Conservation (phyloP, 2,797 vertebrate genomes). For the Rhinophrynus dorsalis region DNA sequence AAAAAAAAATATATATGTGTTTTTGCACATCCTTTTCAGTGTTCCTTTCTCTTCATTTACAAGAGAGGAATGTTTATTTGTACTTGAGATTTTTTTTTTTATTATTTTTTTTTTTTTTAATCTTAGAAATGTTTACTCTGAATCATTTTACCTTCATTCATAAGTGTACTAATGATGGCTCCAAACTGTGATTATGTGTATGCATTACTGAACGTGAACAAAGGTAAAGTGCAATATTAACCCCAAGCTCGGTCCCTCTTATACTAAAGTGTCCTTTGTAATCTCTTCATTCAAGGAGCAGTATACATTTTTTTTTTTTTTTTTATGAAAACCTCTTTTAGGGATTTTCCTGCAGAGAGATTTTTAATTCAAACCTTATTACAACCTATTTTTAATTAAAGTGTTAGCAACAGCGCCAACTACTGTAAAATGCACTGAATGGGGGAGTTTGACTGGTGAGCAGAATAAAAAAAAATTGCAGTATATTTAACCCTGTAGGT, state of each 20-base stretch:
- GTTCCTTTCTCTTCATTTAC: constrained; percentile 52
- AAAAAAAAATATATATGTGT: too few relatives aligned
- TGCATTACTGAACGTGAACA: constrained; percentile 74
- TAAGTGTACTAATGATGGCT: constrained; percentile 45
- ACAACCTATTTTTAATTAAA: too few relatives aligned
- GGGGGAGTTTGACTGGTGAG: too few relatives aligned
- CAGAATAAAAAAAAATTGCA: constrained; percentile 14
- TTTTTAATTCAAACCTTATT: too few relatives aligned
- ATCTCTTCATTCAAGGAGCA: constrained; percentile 50
- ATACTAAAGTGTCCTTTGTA: constrained; percentile 67
- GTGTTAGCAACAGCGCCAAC: too few relatives aligned
- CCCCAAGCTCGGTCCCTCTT: constrained; percentile 55
- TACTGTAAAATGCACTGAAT: too few relatives aligned
- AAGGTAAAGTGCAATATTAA: constrained; percentile 74
- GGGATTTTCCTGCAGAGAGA: too few relatives aligned
- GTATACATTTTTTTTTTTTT: too few relatives aligned
- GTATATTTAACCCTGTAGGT: too few relatives aligned
- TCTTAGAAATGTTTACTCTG: too few relatives aligned
- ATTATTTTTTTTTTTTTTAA: constrained; percentile 21
- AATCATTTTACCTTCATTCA: constrained; percentile 55
- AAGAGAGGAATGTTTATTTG: constrained; percentile 60
- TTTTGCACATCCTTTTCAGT: constrained; percentile 65
- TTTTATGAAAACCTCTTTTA: too few relatives aligned
- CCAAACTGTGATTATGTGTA: constrained; percentile 59
- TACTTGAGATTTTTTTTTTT: too few relatives aligned